Evolutionary conservation across 1,140 invertebrate genomes (phyloP).

Genomic region (Drosophila lacertosa): DNA sequence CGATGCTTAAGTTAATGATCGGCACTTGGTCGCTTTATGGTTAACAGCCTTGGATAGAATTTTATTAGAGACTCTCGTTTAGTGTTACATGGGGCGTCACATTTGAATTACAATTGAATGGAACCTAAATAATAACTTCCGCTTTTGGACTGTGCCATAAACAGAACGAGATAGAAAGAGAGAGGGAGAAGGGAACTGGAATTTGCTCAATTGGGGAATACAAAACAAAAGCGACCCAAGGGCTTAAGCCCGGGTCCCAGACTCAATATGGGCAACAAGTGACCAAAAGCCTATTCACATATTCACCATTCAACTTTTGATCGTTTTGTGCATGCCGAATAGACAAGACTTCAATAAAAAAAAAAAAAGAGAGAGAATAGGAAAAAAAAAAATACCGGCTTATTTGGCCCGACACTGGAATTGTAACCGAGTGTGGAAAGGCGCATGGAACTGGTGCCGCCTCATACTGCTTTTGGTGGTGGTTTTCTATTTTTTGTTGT

Average conservation of each 20-base stretch:
- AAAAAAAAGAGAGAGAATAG: constrained; percentile 1
- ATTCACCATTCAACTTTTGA: constrained; percentile 41
- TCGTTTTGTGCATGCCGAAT: constrained; percentile 55
- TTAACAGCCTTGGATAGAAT: constrained; percentile 24
- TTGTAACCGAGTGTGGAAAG: constrained; percentile 1
- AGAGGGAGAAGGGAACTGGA: constrained; percentile 13
- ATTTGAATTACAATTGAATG: constrained; percentile 73
- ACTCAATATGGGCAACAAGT: constrained; percentile 60
- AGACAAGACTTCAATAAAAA: constrained; percentile 43
- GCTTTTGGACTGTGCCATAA: constrained; percentile 50
- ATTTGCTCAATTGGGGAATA: constrained; percentile 30
- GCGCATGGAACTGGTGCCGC: constrained; percentile 12
- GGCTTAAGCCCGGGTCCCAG: constrained; percentile 22
- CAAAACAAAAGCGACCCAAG: constrained; percentile 51
- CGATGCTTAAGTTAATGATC: constrained; percentile 51
- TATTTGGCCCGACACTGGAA: constrained; percentile 51
- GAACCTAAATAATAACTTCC: constrained; percentile 75
- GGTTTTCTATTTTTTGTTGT: constrained; percentile 13
- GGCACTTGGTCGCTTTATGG: constrained; percentile 21
- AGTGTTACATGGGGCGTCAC: constrained; percentile 32
- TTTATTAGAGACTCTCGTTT: constrained; percentile 33
- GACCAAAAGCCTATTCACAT: constrained; percentile 41
- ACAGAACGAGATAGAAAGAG: constrained; percentile 15
- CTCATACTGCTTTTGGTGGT: constrained; percentile 50
- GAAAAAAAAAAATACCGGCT: constrained; percentile 36